A percentile compares a stretch with the other conserved stretches of the same genome.
phyloP scores from a whole-genome alignment of 2,888 invertebrate species.

The Drosophila mulleri region DNA sequence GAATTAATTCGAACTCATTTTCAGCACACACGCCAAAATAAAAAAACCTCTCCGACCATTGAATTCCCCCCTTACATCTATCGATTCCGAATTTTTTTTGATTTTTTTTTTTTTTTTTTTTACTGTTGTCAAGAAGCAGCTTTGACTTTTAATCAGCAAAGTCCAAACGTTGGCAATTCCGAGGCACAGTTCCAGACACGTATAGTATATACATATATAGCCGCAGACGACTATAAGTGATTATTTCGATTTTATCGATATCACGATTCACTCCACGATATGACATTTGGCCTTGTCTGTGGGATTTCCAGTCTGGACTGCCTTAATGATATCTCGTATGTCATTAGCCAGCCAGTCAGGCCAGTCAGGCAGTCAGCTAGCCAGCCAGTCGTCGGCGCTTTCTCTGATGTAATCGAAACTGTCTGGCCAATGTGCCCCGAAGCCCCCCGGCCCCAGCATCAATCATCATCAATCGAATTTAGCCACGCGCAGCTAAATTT shows the following conservation, averaged over 20 bases:
- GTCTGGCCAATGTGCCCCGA: constrained; percentile 32
- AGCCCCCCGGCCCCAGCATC: neutral
- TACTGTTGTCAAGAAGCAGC: constrained; percentile 58
- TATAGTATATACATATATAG: constrained; percentile 1
- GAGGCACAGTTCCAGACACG: constrained; percentile 43
- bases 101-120: constrained; percentile 9
- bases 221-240: constrained; percentile 17
- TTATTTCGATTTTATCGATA: constrained; percentile 33
- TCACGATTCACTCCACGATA: constrained; percentile 15
- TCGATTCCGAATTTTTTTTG: neutral
- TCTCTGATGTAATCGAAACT: constrained; percentile 53
- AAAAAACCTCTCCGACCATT: constrained; percentile 15
- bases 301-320: constrained; percentile 54
- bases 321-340: constrained; percentile 55
- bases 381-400: constrained; percentile 17
- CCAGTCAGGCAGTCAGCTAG: constrained; percentile 17
- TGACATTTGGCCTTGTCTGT: constrained; percentile 42
- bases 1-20: constrained; percentile 45
- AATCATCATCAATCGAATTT: constrained; percentile 22
- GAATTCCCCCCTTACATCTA: constrained; percentile 16
- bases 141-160: constrained; percentile 57
- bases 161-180: constrained; percentile 36
- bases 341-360: constrained; percentile 43
- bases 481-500: constrained; percentile 8
- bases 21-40: constrained; percentile 21